Base-by-base conservation (phyloP, 2,113 vertebrate species). In the Mixornis gularis region DNA sequence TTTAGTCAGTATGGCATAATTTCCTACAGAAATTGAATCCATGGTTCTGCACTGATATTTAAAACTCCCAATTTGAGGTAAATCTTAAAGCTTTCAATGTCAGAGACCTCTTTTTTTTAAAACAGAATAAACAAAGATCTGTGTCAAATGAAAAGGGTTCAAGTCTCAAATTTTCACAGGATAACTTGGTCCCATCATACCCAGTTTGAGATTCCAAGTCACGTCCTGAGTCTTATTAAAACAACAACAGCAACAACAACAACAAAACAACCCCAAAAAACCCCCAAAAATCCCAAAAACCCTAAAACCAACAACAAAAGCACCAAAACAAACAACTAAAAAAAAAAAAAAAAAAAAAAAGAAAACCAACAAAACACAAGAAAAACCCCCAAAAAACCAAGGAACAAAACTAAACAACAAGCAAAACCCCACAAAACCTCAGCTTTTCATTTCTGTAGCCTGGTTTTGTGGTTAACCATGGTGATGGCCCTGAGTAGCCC, bases 171-270 rank as follows among this genome's bases (percentile, higher is more conserved):
- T 58, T 72, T 17, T 44, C 46, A 10, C 8, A 38, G 26, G 6
- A n/a, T 52, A 6, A 21, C n/a, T 24, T 19, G 2, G 14, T 82
- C 17, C 6, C 20, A 34, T 6, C 29, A 76, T 2, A 44, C 0
- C 2, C 11, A 64, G 6, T 5, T 16, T 38, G 29, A 48, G 3
- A 13, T 82, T 85, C 36, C 65, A 52, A 52, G 7, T 40, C 17
- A 62, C 0, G 4, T 1, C 0, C 4, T 73, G 13, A 77, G 6
- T 2, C 49, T 41, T n/a, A 34, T 38, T 21, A 46, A 6, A 20
- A 41, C 8, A 44, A 44, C 41, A 41, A 44, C n/a, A n/a, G n/a
- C n/a, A n/a, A 38, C 8, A 38, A 15, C 8, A 40, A 48, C 5
- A 5, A 56, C 20, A 17, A 29, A 12, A 34, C 22, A 62, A 4